Conservation (phyloP, 2,113 vertebrate species). For the Columba janthina region DNA sequence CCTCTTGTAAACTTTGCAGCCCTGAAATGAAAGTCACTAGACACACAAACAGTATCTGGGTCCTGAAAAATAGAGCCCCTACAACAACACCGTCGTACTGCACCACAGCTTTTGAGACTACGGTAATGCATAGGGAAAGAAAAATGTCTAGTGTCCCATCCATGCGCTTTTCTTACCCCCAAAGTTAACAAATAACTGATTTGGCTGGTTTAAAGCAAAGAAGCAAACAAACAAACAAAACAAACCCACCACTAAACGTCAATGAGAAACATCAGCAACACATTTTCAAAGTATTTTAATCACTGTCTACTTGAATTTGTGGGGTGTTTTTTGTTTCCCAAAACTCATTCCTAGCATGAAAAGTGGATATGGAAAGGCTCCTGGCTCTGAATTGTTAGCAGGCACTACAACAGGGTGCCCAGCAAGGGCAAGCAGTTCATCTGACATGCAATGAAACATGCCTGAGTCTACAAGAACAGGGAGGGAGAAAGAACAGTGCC, state of each 20-base stretch:
- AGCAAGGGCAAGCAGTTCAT: background rate
- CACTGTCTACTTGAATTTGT: background rate
- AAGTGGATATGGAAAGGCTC: background rate
- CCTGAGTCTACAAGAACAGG: background rate
- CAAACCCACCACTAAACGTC: background rate
- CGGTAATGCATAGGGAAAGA: background rate
- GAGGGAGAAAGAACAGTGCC: background rate
- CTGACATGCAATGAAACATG: background rate
- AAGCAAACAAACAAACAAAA: background rate
- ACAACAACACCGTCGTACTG: fast-evolving
- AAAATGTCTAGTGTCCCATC: background rate
- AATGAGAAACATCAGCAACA: background rate
- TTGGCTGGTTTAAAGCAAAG: background rate
- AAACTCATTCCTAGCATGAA: background rate
- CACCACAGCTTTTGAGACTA: background rate
- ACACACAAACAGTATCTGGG: background rate
- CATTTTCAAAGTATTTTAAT: background rate
- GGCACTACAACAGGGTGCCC: background rate
- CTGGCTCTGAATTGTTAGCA: background rate
- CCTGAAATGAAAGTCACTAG: background rate
- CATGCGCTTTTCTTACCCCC: background rate
- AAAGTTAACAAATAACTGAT: background rate
- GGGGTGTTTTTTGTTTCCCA: background rate
- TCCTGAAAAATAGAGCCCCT: background rate
- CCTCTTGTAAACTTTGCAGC: background rate